These are phyloP conservation scores for Sebastes taczanowskii DNA, from an alignment of 2,797 vertebrate genomes.

Conservation along the genomic window DNA sequence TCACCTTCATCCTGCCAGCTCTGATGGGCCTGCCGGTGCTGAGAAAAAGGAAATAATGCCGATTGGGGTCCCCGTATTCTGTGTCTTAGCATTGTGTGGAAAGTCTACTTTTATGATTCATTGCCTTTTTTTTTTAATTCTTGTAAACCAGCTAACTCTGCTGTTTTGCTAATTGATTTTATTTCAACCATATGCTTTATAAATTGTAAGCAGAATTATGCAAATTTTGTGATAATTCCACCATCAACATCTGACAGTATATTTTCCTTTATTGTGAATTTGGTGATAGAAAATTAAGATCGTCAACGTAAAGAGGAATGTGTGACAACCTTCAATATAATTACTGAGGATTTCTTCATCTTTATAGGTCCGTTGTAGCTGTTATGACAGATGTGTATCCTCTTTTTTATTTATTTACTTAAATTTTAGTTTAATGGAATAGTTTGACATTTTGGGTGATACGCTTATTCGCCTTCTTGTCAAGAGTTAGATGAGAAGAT, in stretches of 20 bases:
- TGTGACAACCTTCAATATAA: neutral
- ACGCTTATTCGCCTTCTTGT: neutral
- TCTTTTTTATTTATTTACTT: neutral
- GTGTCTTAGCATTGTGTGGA: neutral
- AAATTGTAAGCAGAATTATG: neutral
- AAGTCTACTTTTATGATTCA: neutral
- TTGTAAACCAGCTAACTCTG: neutral
- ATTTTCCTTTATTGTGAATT: neutral
- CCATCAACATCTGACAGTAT: neutral
- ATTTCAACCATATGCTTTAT: neutral
- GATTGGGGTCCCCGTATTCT: neutral
- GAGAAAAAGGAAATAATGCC: neutral
- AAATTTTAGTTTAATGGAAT: neutral
- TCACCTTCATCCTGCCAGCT: constrained; percentile 27
- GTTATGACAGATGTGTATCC: neutral
- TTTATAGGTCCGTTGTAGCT: neutral
- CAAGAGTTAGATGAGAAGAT: neutral
- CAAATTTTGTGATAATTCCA: neutral
- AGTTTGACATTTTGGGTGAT: neutral
- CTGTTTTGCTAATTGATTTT: neutral
- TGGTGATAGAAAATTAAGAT: neutral
- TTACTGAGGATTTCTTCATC: neutral
- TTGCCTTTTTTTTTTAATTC: neutral
- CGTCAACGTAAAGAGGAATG: neutral
- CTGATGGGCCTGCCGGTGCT: neutral